Conservation (phyloP, 2,113 vertebrate genomes). For the Odontesthes bonariensis region DNA sequence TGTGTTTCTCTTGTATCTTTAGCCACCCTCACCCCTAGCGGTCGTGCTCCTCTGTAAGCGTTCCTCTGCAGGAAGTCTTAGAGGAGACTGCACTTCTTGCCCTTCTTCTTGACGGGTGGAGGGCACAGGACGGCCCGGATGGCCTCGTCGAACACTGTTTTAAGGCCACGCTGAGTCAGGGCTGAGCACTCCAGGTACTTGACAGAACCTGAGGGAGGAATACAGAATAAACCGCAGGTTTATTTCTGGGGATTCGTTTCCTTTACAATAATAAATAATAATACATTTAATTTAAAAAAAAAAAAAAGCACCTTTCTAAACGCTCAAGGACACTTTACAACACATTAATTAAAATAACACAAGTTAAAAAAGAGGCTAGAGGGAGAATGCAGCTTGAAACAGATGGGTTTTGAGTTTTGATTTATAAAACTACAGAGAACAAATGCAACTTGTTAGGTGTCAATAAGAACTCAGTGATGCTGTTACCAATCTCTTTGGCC, state of each 20-base stretch:
- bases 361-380: too few relatives aligned
- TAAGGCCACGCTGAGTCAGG: slow-evolving; percentile 96
- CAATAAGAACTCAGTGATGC: neutral
- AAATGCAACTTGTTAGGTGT: neutral
- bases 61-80: slow-evolving; percentile 76
- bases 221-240: neutral
- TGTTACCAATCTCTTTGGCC: slow-evolving; percentile 97
- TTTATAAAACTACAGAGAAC: neutral
- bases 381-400: too few relatives aligned
- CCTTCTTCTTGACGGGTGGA: slow-evolving; percentile 93
- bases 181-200: slow-evolving; percentile 98
- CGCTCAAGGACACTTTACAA: too few relatives aligned
- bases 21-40: slow-evolving; percentile 67
- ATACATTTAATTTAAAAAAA: too few relatives aligned
- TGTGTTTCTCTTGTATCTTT: slow-evolving; percentile 62
- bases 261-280: too few relatives aligned
- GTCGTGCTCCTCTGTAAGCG: slow-evolving; percentile 67
- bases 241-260: neutral
- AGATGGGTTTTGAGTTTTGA: too few relatives aligned
- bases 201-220: slow-evolving; percentile 86
- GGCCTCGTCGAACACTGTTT: slow-evolving; percentile 98
- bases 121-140: slow-evolving; percentile 98
- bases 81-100: slow-evolving; percentile 90
- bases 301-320: too few relatives aligned
- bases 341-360: too few relatives aligned